Percentiles rank a stretch among this genome's conserved stretches.
Evolutionary conservation across 2,888 invertebrate genomes (phyloP).

Genomic region (Pyrgus malvae): DNA sequence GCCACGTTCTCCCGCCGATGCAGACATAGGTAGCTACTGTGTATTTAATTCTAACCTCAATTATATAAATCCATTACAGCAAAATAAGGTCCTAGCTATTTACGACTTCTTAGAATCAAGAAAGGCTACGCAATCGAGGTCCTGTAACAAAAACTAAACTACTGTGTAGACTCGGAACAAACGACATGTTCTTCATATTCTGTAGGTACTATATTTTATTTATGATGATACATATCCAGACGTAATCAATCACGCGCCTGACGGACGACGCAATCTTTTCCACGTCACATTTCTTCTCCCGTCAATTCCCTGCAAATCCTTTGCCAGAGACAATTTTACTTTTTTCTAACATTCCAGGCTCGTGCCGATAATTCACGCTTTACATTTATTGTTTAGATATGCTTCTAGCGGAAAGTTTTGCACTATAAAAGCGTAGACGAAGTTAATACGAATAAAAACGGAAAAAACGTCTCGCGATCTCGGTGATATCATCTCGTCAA

Average conservation of each 20-base stretch:
- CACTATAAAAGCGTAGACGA: neutral
- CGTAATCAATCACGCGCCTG: slow-evolving; percentile 31
- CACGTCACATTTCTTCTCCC: slow-evolving; percentile 21
- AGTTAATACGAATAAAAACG: neutral
- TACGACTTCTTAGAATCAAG: slow-evolving; percentile 15
- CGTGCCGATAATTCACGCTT: slow-evolving; percentile 65
- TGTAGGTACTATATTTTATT: no score
- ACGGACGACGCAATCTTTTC: slow-evolving; percentile 30
- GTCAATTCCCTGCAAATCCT: slow-evolving; percentile 19
- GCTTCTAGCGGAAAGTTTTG: slow-evolving; percentile 15
- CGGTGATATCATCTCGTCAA: no score
- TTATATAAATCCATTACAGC: slow-evolving; percentile 4
- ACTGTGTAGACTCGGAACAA: neutral
- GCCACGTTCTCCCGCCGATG: no score
- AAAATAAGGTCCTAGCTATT: neutral
- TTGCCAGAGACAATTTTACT: slow-evolving; percentile 14
- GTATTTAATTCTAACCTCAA: no score
- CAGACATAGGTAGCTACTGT: no score
- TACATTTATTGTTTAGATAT: slow-evolving; percentile 29
- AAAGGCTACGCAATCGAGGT: neutral
- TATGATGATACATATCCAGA: no score
- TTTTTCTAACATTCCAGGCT: slow-evolving; percentile 65
- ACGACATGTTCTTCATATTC: no score
- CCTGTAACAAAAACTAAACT: slow-evolving; percentile 14
- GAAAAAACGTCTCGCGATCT: no score